These are phyloP conservation scores for Oryctolagus cuniculus DNA, from an alignment of 2,113 vertebrate species.

Conservation along the genomic window DNA sequence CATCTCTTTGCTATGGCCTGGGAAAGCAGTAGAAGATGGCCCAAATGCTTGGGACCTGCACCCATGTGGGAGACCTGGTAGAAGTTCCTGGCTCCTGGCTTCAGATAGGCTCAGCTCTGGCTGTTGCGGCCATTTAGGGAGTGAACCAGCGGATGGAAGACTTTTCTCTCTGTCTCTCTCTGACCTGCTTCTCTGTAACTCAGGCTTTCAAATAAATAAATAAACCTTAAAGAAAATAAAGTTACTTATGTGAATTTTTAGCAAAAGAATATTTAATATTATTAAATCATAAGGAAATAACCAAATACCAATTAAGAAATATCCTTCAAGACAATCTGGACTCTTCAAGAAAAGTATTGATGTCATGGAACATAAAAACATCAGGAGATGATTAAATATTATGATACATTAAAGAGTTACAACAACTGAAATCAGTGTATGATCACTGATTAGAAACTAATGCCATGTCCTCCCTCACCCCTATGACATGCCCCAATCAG, in stretches of 20 bases:
- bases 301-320: background rate
- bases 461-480: no score
- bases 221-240: background rate
- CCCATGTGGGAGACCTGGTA: no score
- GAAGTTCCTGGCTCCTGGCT: no score
- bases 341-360: background rate
- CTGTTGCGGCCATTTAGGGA: no score
- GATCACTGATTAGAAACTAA: background rate
- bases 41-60: no score
- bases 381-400: background rate
- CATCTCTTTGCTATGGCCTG: no score
- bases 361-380: background rate
- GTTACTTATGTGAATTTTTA: background rate
- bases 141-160: no score
- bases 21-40: no score
- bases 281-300: background rate
- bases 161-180: no score
- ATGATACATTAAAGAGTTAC: background rate
- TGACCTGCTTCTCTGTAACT: no score
- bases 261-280: background rate
- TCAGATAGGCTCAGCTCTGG: no score
- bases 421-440: background rate
- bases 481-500: background rate
- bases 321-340: background rate
- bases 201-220: no score